phyloP scores from a whole-genome alignment of 2,888 invertebrate species.

The Plebejus argus region DNA sequence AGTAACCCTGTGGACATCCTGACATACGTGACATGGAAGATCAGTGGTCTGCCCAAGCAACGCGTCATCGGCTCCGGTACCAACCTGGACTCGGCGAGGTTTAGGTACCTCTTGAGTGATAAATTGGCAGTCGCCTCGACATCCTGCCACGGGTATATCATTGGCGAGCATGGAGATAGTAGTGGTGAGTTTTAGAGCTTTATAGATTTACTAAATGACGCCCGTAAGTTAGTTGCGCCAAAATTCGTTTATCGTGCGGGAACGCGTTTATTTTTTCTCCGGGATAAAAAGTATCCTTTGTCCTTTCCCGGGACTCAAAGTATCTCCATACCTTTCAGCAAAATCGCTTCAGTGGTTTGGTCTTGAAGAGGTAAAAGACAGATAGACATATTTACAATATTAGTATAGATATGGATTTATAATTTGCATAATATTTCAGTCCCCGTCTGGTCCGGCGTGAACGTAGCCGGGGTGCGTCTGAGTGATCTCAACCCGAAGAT shows the following conservation, averaged over 20 bases:
- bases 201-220: too few relatives aligned
- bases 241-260: too few relatives aligned
- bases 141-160: constrained; percentile 95
- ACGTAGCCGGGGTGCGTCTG: constrained; percentile 93
- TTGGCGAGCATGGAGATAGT: constrained; percentile 96
- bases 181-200: constrained; percentile 82
- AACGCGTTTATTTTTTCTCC: too few relatives aligned
- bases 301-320: too few relatives aligned
- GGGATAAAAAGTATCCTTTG: too few relatives aligned
- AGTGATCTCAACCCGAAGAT: constrained; percentile 88
- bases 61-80: constrained; percentile 96
- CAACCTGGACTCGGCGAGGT: constrained; percentile 94
- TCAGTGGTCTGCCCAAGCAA: constrained; percentile 93
- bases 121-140: constrained; percentile 89
- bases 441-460: constrained; percentile 96
- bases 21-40: constrained; percentile 96
- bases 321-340: too few relatives aligned
- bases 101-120: constrained; percentile 93
- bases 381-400: too few relatives aligned
- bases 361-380: too few relatives aligned
- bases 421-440: too few relatives aligned
- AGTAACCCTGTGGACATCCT: constrained; percentile 96
- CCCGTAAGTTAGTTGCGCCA: too few relatives aligned
- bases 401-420: too few relatives aligned
- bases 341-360: too few relatives aligned